Evolutionary conservation across 2,888 invertebrate species (phyloP).

Genomic region (Teleiodes luculella): DNA sequence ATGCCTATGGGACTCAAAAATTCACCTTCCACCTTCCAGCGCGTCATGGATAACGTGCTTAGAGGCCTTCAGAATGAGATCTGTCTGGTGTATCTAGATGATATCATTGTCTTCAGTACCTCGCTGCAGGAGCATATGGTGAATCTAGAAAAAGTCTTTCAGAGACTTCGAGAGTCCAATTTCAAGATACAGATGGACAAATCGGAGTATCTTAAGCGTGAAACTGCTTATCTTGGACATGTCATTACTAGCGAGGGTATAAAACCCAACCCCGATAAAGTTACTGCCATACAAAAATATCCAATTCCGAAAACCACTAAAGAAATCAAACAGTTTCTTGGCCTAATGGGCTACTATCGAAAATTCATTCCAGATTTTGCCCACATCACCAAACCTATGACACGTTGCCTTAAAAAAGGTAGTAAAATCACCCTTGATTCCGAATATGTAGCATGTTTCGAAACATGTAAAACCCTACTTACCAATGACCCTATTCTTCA

Average conservation of each 20-base stretch:
- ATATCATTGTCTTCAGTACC: too few species aligned
- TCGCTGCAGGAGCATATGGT: too few species aligned
- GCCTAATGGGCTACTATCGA: constrained; percentile 11
- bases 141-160: too few species aligned
- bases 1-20: constrained; percentile 21
- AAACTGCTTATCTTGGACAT: too few species aligned
- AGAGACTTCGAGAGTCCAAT: neutral
- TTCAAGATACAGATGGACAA: neutral
- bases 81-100: too few species aligned
- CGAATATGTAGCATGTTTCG: constrained; percentile 12
- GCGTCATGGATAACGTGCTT: constrained; percentile 17
- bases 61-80: neutral
- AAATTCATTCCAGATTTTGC: constrained; percentile 19
- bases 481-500: constrained; percentile 6
- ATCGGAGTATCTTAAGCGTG: neutral
- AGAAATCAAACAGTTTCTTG: constrained; percentile 3
- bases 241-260: too few species aligned
- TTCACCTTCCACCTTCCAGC: too few species aligned
- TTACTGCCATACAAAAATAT: neutral
- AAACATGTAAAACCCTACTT: constrained; percentile 19
- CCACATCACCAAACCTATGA: constrained; percentile 12
- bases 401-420: constrained; percentile 14
- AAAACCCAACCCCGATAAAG: too few species aligned
- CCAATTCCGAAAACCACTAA: neutral
- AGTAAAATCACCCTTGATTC: constrained; percentile 11